Evolutionary conservation across 1,140 invertebrate species (phyloP), one percentile per base, ranked within the genome.

Genomic region (Cydia pomonella): DNA sequence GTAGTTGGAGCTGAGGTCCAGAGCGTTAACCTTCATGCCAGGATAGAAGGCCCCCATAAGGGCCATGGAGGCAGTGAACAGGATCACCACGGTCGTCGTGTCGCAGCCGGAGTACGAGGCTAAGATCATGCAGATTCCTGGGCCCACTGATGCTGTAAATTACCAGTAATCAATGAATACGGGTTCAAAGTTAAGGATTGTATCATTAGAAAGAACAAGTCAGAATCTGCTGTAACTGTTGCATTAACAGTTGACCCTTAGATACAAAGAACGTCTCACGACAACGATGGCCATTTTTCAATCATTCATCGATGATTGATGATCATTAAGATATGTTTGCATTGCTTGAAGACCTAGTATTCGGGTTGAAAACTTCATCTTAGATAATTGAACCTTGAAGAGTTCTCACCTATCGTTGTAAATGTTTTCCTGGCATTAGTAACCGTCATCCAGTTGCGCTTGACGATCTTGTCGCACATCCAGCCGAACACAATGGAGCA

Each of bases 1-100:
- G 85, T 95, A 97, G 80, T 96, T 96, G 33, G 96, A 95, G 80
- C 96, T 96, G 75, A 97, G 94, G 87, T 97, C 97, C 71, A 97
- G 92, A 1, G 96, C 96, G 83, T 97, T 97, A 10, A 97, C 95
- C 80, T 95, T 95, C 85, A 96, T 94, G 21, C 95, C 95, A 0
- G 95, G 94, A 79, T 95, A 95, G 81, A 93, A 97, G 75, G 94
- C 95, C 5, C 96, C 96, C 93, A 96, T 95, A 23, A 97, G 90
- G 21, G 95, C 94, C 86, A 96, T 96, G 18, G 95, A 95, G 0
- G 96, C 80, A 0, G 95, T 95, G 82, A 97, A 95, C 7, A 97
- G 90, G 0, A 94, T 91, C 0, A 97, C 95, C 0, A 96, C 96
- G 0, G 94, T 74, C 3, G 91, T 82, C 73, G 90, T 91, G 76